phyloP scores from a whole-genome alignment of 2,888 invertebrate species.

The Bombyx huttoni region DNA sequence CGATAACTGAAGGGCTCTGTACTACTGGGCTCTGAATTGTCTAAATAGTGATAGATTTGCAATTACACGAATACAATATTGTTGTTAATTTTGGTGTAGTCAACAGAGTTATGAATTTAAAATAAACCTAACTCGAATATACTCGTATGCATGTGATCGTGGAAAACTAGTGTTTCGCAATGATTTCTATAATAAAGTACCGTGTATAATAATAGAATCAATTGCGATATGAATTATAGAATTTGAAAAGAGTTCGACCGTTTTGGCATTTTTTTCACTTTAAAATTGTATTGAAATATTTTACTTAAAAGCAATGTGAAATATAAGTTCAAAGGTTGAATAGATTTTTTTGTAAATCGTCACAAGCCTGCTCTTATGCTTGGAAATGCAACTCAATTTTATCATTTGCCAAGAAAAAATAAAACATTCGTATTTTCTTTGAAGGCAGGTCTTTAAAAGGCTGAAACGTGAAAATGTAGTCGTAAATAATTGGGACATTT shows the following conservation, averaged over 20 bases:
- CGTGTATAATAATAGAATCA: too few species aligned
- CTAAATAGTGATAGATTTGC: background rate
- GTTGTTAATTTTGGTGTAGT: too few species aligned
- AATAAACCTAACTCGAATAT: background rate
- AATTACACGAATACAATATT: background rate
- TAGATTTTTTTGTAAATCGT: too few species aligned
- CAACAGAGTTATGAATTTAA: background rate
- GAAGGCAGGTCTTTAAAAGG: conserved; percentile 19
- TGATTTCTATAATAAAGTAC: too few species aligned
- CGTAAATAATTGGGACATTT: conserved; percentile 48
- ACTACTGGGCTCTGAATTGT: background rate
- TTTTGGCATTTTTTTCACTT: too few species aligned
- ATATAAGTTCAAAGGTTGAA: too few species aligned
- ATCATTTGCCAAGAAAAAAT: conserved; percentile 32
- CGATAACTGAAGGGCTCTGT: background rate
- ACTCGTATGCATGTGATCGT: background rate
- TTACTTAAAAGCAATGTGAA: too few species aligned
- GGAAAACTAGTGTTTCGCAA: too few species aligned
- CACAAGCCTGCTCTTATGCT: too few species aligned
- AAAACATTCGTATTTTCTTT: conserved; percentile 34
- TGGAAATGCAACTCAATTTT: conserved; percentile 32
- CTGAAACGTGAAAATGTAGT: conserved; percentile 26
- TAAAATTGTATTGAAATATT: too few species aligned
- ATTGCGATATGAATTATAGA: too few species aligned
- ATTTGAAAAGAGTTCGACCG: too few species aligned